A percentile compares a stretch with the other conserved stretches of the same genome.
Conservation (phyloP, 2,113 vertebrate species). For the Tautogolabrus adspersus region DNA sequence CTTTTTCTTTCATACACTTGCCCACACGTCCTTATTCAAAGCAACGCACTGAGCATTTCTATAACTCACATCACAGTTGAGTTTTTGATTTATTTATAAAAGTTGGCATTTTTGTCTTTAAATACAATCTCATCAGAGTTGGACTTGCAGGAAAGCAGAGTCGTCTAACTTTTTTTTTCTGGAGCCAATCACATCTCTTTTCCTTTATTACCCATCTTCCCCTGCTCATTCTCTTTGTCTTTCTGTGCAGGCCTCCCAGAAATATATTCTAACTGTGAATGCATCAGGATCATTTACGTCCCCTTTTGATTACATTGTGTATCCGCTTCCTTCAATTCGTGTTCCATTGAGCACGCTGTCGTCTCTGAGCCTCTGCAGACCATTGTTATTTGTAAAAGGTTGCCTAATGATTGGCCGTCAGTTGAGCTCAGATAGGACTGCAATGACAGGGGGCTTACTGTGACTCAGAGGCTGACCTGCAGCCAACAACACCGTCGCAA, state of each 20-base stretch:
- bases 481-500: constrained; percentile 43
- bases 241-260: not conserved
- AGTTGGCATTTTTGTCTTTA: not conserved
- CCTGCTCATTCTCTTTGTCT: not conserved
- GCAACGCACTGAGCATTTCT: not conserved
- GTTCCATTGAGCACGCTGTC: not conserved
- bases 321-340: constrained; percentile 8
- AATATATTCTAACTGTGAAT: constrained; percentile 3
- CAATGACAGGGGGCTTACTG: constrained; percentile 18
- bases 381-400: not conserved
- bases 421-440: constrained; percentile 24
- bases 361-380: not conserved
- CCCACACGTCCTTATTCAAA: constrained; percentile 18
- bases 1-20: constrained; percentile 5
- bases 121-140: constrained; percentile 2
- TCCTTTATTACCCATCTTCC: constrained; percentile 1
- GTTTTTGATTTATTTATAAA: not conserved
- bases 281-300: not conserved
- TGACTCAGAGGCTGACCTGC: constrained; percentile 54
- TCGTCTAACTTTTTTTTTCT: not conserved
- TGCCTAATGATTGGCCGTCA: constrained; percentile 5
- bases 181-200: not conserved
- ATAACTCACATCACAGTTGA: not conserved
- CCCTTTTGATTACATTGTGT: not conserved
- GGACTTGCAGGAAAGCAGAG: not conserved